These are phyloP conservation scores for Agrypnus murinus DNA, from an alignment of 2,888 invertebrate species.

Conservation along the genomic window DNA sequence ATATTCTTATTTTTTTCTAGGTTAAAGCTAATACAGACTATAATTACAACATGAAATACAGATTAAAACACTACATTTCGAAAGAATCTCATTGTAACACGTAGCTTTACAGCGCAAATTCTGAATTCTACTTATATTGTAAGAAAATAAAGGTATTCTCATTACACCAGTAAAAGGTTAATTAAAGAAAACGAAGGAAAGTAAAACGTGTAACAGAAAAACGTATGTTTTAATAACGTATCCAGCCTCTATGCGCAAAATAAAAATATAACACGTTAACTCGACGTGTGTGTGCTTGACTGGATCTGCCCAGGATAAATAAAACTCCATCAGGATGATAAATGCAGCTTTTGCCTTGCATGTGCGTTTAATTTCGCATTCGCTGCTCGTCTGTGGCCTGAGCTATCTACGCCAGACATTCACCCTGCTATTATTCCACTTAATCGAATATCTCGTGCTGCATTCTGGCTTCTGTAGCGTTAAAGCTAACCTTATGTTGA, in stretches of 20 bases:
- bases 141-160: no score
- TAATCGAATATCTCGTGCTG: slow-evolving; percentile 60
- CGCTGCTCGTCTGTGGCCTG: slow-evolving; percentile 48
- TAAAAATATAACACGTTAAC: slow-evolving; percentile 21
- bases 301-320: slow-evolving; percentile 39
- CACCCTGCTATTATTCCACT: slow-evolving; percentile 62
- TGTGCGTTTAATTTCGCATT: slow-evolving; percentile 56
- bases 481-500: slow-evolving; percentile 40
- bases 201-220: no score
- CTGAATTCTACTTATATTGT: no score
- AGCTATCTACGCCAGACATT: slow-evolving; percentile 60
- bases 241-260: background rate
- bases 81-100: no score
- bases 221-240: no score
- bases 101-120: no score
- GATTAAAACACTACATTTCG: no score
- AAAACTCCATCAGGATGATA: slow-evolving; percentile 50
- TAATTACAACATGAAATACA: no score
- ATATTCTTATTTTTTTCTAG: no score
- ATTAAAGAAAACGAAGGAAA: no score
- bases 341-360: slow-evolving; percentile 49
- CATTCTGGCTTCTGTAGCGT: slow-evolving; percentile 37
- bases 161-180: no score
- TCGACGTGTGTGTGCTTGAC: background rate
- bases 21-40: no score